Conservation (phyloP, 92 coral and sea anemone genomes). For the Parazoanthus atlanticus region DNA sequence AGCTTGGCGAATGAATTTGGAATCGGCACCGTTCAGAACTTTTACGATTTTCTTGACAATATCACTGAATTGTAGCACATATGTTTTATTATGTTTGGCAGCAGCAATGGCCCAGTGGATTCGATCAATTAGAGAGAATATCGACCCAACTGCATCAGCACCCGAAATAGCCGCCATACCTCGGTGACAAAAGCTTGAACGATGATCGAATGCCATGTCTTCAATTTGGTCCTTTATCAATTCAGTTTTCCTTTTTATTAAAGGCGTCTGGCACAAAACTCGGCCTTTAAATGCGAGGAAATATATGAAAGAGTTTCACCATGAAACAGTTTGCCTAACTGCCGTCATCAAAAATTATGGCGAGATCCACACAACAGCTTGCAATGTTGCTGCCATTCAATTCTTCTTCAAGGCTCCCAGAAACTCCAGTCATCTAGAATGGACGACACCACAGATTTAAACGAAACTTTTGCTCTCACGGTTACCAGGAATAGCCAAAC, state of each 20-base stretch:
- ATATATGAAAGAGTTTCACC: not conserved
- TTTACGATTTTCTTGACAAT: constrained; percentile 83
- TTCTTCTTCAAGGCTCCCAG: constrained; percentile 58
- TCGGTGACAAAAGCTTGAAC: not conserved
- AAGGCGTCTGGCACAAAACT: not conserved
- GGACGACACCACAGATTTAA: constrained; percentile 8
- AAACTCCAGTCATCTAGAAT: constrained; percentile 76
- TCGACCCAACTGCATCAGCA: constrained; percentile 70
- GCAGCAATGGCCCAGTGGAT: constrained; percentile 88
- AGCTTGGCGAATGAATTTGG: constrained; percentile 82
- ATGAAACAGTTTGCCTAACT: constrained; percentile 58
- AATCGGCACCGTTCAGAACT: constrained; percentile 92
- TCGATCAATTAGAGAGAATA: constrained; percentile 79
- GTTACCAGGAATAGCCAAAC: not conserved
- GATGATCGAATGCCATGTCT: not conserved
- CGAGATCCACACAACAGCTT: constrained; percentile 42
- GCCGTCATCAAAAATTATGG: constrained; percentile 92
- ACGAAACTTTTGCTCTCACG: not conserved
- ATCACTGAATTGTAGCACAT: constrained; percentile 80
- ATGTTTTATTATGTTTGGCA: constrained; percentile 89
- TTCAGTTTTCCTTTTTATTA: not conserved
- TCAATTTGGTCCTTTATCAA: not conserved
- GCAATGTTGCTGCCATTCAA: constrained; percentile 69
- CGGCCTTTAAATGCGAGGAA: not conserved
- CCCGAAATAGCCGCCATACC: constrained; percentile 37